A percentile compares a stretch with the other conserved stretches of the same genome.
Evolutionary conservation across 1,140 invertebrate species (phyloP).

Genomic region (Drosophila kikkawai): DNA sequence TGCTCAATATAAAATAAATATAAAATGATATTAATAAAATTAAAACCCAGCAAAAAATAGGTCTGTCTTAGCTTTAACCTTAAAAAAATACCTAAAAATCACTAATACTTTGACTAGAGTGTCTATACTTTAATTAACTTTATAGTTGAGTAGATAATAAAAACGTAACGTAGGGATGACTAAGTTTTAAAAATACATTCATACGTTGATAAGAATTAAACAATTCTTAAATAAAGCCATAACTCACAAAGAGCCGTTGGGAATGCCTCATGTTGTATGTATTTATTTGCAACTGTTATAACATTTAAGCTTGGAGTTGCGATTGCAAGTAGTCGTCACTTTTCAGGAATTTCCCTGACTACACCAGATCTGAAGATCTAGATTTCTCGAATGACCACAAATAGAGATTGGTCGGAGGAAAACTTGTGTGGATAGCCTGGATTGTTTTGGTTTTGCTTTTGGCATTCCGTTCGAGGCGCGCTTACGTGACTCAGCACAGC

Average conservation of each 20-base stretch:
- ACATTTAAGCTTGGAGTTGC: not conserved
- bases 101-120: not conserved
- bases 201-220: not conserved
- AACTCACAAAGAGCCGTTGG: not conserved
- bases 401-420: not conserved
- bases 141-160: not conserved
- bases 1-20: too few species aligned
- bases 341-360: not conserved
- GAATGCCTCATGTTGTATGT: not conserved
- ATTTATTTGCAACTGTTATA: not conserved
- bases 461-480: constrained; percentile 11
- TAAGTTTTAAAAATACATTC: not conserved
- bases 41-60: not conserved
- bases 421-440: not conserved
- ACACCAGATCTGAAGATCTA: constrained; percentile 8
- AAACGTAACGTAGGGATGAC: not conserved
- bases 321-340: constrained; percentile 1
- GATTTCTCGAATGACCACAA: not conserved
- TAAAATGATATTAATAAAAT: not conserved
- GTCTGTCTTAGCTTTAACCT: too few species aligned
- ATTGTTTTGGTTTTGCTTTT: constrained; percentile 26
- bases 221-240: not conserved
- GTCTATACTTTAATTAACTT: not conserved
- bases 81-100: not conserved
- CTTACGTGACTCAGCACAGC: constrained; percentile 62